Evolutionary conservation across 2,797 vertebrate species (phyloP).

Genomic region (Sebastes hubbsi): DNA sequence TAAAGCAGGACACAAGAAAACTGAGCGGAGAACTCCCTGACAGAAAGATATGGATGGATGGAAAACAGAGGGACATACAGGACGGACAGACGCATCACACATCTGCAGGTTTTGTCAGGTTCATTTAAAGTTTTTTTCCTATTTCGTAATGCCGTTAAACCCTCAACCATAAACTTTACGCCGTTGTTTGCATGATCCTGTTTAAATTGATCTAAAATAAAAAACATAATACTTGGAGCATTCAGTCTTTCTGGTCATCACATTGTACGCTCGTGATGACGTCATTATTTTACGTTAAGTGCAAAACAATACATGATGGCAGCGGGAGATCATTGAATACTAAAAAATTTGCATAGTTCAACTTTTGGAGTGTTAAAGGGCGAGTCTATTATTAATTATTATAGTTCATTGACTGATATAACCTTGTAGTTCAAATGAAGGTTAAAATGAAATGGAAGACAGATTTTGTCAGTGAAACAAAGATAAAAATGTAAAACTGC

Average conservation of each 20-base stretch:
- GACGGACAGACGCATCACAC: not conserved
- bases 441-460: not conserved
- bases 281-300: not conserved
- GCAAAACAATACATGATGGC: no score
- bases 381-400: not conserved
- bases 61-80: not conserved
- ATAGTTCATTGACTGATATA: not conserved
- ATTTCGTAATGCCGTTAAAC: not conserved
- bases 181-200: not conserved
- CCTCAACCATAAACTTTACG: no score
- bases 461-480: not conserved
- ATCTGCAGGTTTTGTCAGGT: not conserved
- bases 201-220: not conserved
- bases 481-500: not conserved
- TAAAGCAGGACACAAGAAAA: not conserved
- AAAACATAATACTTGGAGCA: not conserved
- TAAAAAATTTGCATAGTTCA: no score
- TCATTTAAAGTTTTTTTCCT: rapidly evolving
- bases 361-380: no score
- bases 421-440: not conserved
- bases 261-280: not conserved
- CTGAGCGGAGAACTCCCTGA: not conserved
- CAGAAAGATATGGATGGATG: not conserved
- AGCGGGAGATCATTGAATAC: rapidly evolving
- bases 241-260: not conserved